Evolutionary conservation across 2,113 vertebrate genomes (phyloP), one percentile per base, ranked within the genome.

Genomic region (Puma concolor): DNA sequence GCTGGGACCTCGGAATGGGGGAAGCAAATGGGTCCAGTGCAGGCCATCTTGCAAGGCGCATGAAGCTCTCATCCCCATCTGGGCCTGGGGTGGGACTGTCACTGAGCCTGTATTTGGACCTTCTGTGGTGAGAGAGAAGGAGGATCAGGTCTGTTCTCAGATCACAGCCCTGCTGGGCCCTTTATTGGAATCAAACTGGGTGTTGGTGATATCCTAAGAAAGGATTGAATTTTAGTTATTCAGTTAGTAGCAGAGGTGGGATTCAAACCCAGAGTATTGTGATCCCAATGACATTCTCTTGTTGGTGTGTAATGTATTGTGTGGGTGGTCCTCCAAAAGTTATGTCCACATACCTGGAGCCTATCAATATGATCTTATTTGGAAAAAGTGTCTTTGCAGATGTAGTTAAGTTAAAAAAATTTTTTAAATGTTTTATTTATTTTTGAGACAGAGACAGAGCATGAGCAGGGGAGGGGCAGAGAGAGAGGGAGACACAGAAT

Each of bases 1-100:
- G 36, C 29, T 0, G 10, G 15, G 57, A 50, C 12, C 92, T 67
- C 0, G 0, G 25, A 4, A 11, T 0, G 7, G 4, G 74, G 36
- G 23, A 80, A 80, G 69, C 69, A 60, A 48, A 23, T 4, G 36
- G 41, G 80, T 94, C 6, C 19, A 1, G 19, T 1, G 13, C 81
- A 63, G 89, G 52, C 31, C 5, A 0, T 44, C 38, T 57, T 44
- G 25, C 44, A n/a, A 21, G 33, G 23, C 25, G 44, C 69, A n/a
- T 0, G 0, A 21, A 33, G 33, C 19, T 69, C 31, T 74, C 25
- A 0, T 0, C 76, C 36, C 33, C 36, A 16, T 74, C 52, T 84
- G 72, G 74, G 63, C 77, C 81, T 44, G 57, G 77, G 17, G 48
- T 2, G n/a, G 38, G 52, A 8, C 89, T 54, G 54, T 85, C 52